Evolutionary conservation across 2,888 invertebrate genomes (phyloP), one percentile per base, ranked within the genome.

Genomic region (Agonopterix arenella): DNA sequence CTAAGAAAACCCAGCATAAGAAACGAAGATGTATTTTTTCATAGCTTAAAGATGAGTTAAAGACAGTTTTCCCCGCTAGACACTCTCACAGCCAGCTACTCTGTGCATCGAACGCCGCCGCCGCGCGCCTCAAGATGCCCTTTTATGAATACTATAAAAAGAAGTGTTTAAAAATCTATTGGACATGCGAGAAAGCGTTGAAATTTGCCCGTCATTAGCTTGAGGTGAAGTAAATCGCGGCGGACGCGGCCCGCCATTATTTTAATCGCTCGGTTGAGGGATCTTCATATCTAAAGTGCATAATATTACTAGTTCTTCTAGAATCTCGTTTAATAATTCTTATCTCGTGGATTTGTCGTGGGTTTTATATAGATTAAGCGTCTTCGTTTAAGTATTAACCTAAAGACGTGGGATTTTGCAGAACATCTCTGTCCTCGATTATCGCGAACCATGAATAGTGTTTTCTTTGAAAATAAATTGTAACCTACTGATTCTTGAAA

Each of bases 221-320:
- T 56, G 52, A 47, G 44, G 50, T 55, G 28, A 61, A 51, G 53
- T 52, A 52, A 55, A 56, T 60, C 50, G 52, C 47, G 16, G 54
- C 50, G 47, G 54, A 50, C 49, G 53, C 46, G 59, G 56, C 56
- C 50, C 28, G 48, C 55, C 48, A 57, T 57, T 57, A 55, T 50
- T 52, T 50, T 55, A 55, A 57, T 57, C 52, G 49, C 43, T 47
- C 51, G 36, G 18, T 46, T 45, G 48, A 50, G 44, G 49, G 42
- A 52, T 53, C 52, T 46, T 49, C 51, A 50, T 49, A 44, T 46
- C 51, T 52, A 50, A 52, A 50, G 51, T 54, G 43, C 53, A 50
- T 57, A 57, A 57, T 57, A 54, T 53, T 36, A 47, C 56, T 50
- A 11, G 46, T 52, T 47, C 44, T 46, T 50, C 43, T 52, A 45